Base-by-base conservation (phyloP, 2,113 vertebrate species). In the Crotophaga sulcirostris region DNA sequence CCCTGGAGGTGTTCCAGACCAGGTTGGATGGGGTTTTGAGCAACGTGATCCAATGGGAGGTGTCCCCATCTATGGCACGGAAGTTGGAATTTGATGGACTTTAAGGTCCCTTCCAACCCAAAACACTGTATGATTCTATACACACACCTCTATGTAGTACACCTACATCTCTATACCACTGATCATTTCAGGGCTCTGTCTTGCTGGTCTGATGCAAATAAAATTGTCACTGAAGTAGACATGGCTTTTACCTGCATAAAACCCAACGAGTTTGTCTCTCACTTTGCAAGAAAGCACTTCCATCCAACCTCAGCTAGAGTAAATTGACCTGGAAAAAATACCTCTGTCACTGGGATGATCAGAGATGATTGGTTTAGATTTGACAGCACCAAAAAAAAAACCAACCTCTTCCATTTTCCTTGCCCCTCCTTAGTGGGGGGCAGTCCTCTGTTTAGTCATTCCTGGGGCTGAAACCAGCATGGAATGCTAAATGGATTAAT, bases 401-500 rank as follows among this genome's bases (percentile, higher is more conserved):
- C 40, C 26, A 72, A 80, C n/a, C 34, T 81, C 52, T 91, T 90
- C 25, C 60, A 69, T 73, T 93, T 92, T 69, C 56, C 40, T 91
- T 84, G 49, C 36, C 54, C 56, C 62, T 94, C 63, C 89, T 83
- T 89, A 84, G 34, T 45, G 7, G 4, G 75, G 93, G 87, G 29
- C 86, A 91, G 60, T 72, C 54, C 84, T 93, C 81, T 67, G 42
- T 95, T 95, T 90, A 95, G 95, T 95, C 95, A 93, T 90, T 94
- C 78, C 88, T 91, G 66, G 87, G 72, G 81, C 93, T 93, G 92
- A 93, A 93, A 86, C 72, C 94, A 94, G 72, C 91, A 85, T 82
- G 91, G 94, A 96, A 97, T 97, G 94, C 91, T 97, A 96, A 97
- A 94, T 90, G 94, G 95, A 94, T 95, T 97, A 95, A 96, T 97